phyloP scores from a whole-genome alignment of 2,888 invertebrate genomes.

The Ornithoptera alexandrae region DNA sequence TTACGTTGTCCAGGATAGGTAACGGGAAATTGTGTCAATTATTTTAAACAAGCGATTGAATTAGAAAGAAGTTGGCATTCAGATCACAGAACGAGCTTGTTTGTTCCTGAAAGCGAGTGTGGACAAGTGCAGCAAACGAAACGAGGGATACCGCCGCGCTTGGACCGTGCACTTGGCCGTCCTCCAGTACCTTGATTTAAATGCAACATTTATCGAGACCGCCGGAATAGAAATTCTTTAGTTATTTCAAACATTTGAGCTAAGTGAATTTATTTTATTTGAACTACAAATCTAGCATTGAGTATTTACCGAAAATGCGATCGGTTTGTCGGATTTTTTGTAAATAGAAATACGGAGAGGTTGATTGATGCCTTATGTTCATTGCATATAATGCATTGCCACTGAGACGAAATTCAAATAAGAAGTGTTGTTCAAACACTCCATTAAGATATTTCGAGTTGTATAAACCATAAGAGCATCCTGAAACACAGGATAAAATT shows the following conservation, averaged over 20 bases:
- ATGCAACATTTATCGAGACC: constrained; percentile 59
- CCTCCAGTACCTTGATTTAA: constrained; percentile 67
- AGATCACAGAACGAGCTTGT: constrained; percentile 61
- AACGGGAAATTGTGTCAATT: constrained; percentile 26
- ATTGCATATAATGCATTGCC: constrained; percentile 1
- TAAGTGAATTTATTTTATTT: constrained; percentile 30
- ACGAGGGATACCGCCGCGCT: constrained; percentile 50
- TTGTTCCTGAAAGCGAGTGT: constrained; percentile 69
- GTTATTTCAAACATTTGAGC: constrained; percentile 33
- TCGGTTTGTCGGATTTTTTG: constrained; percentile 19
- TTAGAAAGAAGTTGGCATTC: constrained; percentile 57
- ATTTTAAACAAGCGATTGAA: constrained; percentile 29
- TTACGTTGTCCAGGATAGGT: constrained; percentile 1
- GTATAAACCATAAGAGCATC: no score
- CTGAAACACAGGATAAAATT: no score
- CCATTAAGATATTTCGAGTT: background rate
- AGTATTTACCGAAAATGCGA: constrained; percentile 14
- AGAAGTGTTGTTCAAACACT: background rate
- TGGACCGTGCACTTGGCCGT: constrained; percentile 56
- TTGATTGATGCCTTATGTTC: background rate
- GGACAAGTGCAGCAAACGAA: constrained; percentile 66
- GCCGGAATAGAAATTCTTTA: constrained; percentile 37
- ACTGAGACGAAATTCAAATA: background rate
- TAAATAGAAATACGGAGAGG: constrained; percentile 6
- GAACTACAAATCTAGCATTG: constrained; percentile 16